Base-by-base conservation (phyloP, 2,797 vertebrate genomes). In the Pempheris klunzingeri region DNA sequence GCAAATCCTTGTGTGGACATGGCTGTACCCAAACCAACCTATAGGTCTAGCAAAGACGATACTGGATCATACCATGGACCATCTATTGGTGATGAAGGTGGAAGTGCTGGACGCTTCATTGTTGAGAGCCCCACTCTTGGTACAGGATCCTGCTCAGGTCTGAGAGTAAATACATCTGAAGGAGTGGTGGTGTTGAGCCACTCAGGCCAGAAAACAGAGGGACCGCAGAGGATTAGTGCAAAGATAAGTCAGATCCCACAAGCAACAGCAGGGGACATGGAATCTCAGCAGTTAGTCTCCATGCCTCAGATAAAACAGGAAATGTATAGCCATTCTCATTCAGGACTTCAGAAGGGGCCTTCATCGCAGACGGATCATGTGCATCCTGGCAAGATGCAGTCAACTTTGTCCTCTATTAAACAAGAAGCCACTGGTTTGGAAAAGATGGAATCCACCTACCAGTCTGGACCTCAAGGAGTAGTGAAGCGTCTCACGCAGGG, bases 221-320 rank as follows among this genome's bases (percentile, higher is more conserved):
- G 98, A 11, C 97, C 96, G 0, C 97, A 97, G 80, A 93, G 98
- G 8, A 98, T 99, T 39, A 98, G 96, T 77, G 98, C 98, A 61
- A 99, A 99, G 91, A 99, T 99, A 74, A 99, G 98, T 92, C 98
- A 97, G 91, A 99, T 99, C 64, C 98, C 98, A 24, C 97, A 97
- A 0, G 98, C 98, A 32, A 97, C 97, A 0, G 96, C 96, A 0
- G 96, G 97, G 26, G 98, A 99, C 83, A 99, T 99, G 0, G 98
- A 99, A 75, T 98, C 98, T 62, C 98, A 99, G 64, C 98, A 98
- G 90, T 94, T 98, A 0, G 97, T 99, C 3, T 96, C 98, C 12
- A 98, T 99, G 94, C 96, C 98, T 20, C 98, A 97, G 89, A 96
- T 97, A n/a, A 99, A 99, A 81, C 96, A 96, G 17, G 98, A 99